Percentiles rank a stretch among this genome's conserved stretches.
Conservation (phyloP, 2,113 vertebrate genomes). For the Oreochromis spilurus region DNA sequence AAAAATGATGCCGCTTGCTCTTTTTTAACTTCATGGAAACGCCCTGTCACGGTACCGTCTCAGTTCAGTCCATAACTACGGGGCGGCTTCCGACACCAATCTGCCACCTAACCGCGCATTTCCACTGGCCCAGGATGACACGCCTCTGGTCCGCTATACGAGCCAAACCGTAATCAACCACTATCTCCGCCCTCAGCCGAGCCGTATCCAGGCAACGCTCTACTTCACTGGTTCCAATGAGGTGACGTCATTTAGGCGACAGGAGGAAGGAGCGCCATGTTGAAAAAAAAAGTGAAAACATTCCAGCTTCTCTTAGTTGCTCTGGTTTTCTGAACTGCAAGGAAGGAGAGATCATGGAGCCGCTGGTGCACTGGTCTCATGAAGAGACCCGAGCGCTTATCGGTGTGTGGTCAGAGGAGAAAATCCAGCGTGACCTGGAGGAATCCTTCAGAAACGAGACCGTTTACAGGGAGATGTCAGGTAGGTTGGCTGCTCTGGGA, state of each 20-base stretch:
- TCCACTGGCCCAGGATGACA: not conserved
- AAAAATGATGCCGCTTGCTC: not conserved
- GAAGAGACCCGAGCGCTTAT: not conserved
- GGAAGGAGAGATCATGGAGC: not conserved
- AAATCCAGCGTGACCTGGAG: not conserved
- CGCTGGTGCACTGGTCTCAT: not conserved
- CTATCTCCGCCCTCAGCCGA: not conserved
- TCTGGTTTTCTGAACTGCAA: not conserved
- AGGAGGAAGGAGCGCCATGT: not conserved
- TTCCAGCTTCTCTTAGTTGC: not conserved
- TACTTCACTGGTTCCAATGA: not conserved
- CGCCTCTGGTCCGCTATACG: not conserved
- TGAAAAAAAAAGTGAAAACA: not conserved
- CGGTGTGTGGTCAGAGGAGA: not conserved
- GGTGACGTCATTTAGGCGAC: not conserved
- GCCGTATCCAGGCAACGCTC: not conserved
- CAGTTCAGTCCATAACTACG: not conserved
- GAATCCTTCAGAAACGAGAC: not conserved
- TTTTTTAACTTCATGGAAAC: not conserved
- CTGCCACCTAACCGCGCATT: not conserved
- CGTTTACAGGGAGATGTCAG: not conserved
- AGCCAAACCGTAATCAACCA: not conserved
- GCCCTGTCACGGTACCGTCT: not conserved
- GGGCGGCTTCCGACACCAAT: not conserved
- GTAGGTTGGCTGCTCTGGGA: not conserved